Conservation (phyloP, 2,113 vertebrate genomes). For the Psilopsiagon aurifrons region DNA sequence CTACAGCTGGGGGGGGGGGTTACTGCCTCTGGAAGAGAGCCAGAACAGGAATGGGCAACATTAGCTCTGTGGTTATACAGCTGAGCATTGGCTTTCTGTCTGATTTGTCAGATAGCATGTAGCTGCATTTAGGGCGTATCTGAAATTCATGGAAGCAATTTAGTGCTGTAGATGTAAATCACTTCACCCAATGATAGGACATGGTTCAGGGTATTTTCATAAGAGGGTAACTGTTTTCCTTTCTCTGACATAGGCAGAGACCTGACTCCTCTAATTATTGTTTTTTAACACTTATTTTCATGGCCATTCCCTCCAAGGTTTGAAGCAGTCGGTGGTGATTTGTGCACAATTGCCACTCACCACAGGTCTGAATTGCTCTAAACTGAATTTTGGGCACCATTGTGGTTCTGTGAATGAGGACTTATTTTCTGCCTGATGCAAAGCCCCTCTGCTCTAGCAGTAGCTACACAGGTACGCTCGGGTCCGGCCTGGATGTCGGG, state of each 20-base stretch:
- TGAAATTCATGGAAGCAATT: neutral
- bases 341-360: neutral
- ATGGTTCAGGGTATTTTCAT: neutral
- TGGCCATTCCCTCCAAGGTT: neutral
- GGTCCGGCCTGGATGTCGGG: neutral
- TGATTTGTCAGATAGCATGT: accelerated
- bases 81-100: neutral
- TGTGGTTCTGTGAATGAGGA: neutral
- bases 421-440: neutral
- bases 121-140: neutral
- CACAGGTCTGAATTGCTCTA: accelerated
- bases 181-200: neutral
- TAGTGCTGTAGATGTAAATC: neutral
- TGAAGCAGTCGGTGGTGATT: neutral
- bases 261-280: accelerated
- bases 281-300: neutral
- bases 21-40: neutral
- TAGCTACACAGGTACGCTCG: accelerated
- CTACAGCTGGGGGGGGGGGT: neutral
- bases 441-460: too few relatives aligned
- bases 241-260: neutral
- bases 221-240: neutral
- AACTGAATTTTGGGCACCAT: neutral
- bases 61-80: too few relatives aligned
- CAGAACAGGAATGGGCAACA: neutral